A percentile compares a stretch with the other conserved stretches of the same genome.
Conservation (phyloP, 2,113 vertebrate species). For the Sturnus vulgaris region DNA sequence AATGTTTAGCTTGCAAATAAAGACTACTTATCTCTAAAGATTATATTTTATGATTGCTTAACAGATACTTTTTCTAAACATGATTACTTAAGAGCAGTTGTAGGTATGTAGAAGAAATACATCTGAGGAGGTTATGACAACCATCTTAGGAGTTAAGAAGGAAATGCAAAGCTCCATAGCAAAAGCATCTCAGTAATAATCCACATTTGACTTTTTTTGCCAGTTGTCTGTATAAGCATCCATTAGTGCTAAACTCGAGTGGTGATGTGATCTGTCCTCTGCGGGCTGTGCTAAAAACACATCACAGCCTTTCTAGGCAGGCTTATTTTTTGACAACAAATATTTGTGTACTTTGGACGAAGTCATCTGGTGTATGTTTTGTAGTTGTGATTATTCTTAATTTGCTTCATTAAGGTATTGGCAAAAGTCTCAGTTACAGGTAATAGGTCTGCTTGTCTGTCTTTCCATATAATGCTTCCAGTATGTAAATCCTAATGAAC, state of each 20-base stretch:
- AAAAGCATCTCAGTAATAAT: neutral
- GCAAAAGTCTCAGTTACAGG: neutral
- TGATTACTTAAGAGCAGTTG: neutral
- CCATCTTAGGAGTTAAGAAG: neutral
- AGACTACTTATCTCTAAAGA: neutral
- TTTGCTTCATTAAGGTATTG: neutral
- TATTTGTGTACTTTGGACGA: neutral
- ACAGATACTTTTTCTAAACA: neutral
- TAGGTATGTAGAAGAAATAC: neutral
- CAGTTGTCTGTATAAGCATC: neutral
- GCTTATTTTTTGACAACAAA: neutral
- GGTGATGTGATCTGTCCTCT: neutral
- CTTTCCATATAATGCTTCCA: neutral
- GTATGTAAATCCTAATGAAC: neutral
- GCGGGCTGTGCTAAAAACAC: neutral
- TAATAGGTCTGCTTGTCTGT: neutral
- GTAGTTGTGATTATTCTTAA: neutral
- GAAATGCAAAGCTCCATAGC: neutral
- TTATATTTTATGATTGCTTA: neutral
- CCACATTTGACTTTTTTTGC: neutral
- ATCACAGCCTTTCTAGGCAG: neutral
- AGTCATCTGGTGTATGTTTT: neutral
- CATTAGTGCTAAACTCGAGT: neutral
- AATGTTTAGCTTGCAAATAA: constrained; percentile 17
- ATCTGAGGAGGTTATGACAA: neutral